These are phyloP conservation scores for Gymnocheta viridis DNA, from an alignment of 2,888 invertebrate species.

Conservation along the genomic window DNA sequence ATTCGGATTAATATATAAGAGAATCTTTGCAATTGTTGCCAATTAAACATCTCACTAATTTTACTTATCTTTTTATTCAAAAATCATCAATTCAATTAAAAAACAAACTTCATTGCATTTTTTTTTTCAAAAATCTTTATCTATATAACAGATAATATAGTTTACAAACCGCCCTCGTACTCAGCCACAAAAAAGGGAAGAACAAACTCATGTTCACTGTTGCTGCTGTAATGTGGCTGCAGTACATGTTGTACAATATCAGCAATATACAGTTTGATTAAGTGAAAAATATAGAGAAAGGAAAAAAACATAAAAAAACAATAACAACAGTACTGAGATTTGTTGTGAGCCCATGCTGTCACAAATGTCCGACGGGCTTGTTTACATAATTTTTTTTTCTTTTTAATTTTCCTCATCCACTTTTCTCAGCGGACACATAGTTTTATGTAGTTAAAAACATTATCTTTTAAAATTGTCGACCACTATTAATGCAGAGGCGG, in stretches of 20 bases:
- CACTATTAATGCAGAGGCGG: not conserved
- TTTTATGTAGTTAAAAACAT: not conserved
- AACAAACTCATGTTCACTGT: not conserved
- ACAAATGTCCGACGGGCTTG: constrained; percentile 53
- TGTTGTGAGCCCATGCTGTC: constrained; percentile 33
- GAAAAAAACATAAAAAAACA: not conserved
- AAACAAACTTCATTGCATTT: no score
- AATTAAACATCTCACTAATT: no score
- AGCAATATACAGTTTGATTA: constrained; percentile 12
- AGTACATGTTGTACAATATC: not conserved
- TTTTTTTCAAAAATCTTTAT: no score
- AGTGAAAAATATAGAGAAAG: not conserved
- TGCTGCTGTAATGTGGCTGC: not conserved
- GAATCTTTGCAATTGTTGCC: no score
- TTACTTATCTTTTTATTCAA: no score
- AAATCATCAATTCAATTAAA: no score
- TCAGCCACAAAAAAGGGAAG: not conserved
- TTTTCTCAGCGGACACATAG: not conserved
- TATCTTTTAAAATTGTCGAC: not conserved
- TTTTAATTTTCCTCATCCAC: not conserved
- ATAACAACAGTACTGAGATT: constrained; percentile 45
- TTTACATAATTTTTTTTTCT: constrained; percentile 48
- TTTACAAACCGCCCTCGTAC: not conserved
- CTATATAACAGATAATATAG: no score
- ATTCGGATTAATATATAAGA: no score